These are phyloP conservation scores for Bettongia penicillata DNA, from an alignment of 2,113 vertebrate genomes.

Conservation along the genomic window DNA sequence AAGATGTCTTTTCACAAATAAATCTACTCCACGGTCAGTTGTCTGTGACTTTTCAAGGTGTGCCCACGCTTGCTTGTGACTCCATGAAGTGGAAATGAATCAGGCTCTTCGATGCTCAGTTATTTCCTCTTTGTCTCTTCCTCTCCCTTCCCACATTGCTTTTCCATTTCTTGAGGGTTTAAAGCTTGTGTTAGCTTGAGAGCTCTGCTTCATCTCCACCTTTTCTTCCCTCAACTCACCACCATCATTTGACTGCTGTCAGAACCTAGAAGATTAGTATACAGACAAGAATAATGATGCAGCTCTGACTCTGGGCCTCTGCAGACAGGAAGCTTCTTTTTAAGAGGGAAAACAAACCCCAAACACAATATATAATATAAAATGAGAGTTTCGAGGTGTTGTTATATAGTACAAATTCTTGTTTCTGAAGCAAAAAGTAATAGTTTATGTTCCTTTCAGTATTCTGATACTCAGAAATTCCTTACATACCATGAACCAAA, in stretches of 20 bases:
- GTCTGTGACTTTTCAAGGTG: background rate
- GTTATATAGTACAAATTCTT: background rate
- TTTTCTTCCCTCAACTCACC: background rate
- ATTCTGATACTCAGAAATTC: background rate
- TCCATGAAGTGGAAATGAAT: background rate
- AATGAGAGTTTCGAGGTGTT: background rate
- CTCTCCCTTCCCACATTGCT: too few species aligned
- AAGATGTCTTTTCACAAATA: background rate
- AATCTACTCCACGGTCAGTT: background rate
- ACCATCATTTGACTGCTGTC: background rate
- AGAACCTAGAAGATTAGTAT: background rate
- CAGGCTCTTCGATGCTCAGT: background rate
- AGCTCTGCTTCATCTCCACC: background rate
- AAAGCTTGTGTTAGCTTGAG: background rate
- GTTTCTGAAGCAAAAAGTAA: background rate
- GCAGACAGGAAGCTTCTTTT: background rate
- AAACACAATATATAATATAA: background rate
- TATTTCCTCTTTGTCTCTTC: background rate
- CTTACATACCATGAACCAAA: background rate
- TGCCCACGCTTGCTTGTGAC: background rate
- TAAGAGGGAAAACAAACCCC: background rate
- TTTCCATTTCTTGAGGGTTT: background rate
- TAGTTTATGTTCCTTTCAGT: background rate
- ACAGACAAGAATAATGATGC: background rate
- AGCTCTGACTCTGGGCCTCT: background rate